Evolutionary conservation across 1,140 invertebrate genomes (phyloP), one percentile per base, ranked within the genome.

Genomic region (Lethrus apterus): DNA sequence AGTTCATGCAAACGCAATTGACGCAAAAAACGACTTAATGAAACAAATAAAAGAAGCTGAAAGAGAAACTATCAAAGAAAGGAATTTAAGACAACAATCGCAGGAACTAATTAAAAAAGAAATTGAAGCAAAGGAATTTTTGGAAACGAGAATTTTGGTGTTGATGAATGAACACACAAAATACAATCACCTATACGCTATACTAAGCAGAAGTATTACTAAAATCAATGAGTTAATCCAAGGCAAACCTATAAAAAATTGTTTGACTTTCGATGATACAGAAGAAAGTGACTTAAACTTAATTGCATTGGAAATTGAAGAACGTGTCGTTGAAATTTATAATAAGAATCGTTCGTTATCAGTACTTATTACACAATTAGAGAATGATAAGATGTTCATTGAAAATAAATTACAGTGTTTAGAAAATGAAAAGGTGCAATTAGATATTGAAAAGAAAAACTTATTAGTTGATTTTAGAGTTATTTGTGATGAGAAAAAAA

Each of bases 1-100:
- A 3, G 54, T 49, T 8, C 56, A 58, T 23, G 47, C 56, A 40
- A 54, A 32, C n/a, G 35, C 51, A 9, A 30, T 57, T 8, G 52
- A 48, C 21, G 48, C 51, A 29, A 58, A 53, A 38, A 24, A 26
- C 5, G 52, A 56, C 7, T 40, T 59, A 8, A 10, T 45, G 10
- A 48, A 46, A 24, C 24, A 33, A 15, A 46, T 54, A 18, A 50
- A 59, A 35, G 31, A 29, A n/a, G 20, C 34, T 2, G 55, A 59
- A 38, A 44, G 42, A 4, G 43, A 45, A 31, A 26, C 10, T 3
- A 30, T n/a, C 3, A 21, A 36, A 21, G 42, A 45, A 41, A 33
- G 18, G 23, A 30, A 40, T 19, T 15, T 31, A 11, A 38, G 26
- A 42, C 21, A 31, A 15, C n/a, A 50, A 24, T 24, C 45, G 4